Evolutionary conservation across 2,888 invertebrate genomes (phyloP).

Genomic region (Yponomeuta sedellus): DNA sequence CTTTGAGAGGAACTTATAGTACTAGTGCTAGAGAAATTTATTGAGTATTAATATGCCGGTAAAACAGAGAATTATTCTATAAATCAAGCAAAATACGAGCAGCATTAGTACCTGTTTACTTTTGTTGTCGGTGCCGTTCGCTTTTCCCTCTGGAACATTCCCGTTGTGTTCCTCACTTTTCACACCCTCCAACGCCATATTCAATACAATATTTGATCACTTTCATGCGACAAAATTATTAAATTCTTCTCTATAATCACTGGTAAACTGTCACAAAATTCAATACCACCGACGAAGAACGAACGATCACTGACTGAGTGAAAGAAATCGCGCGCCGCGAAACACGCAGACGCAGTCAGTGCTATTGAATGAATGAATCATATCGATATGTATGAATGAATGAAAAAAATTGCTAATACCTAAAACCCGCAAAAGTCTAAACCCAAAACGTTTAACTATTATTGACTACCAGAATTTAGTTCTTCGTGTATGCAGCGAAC

Average conservation of each 20-base stretch:
- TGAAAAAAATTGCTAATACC: no score
- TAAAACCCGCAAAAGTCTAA: no score
- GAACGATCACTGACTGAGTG: constrained; percentile 20
- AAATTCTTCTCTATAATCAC: constrained; percentile 43
- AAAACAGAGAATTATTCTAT: not conserved
- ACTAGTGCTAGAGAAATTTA: not conserved
- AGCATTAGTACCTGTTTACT: constrained; percentile 70
- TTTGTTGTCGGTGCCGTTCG: constrained; percentile 76
- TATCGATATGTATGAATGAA: not conserved
- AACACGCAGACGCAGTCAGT: not conserved
- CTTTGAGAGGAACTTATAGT: not conserved
- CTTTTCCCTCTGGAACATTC: constrained; percentile 68
- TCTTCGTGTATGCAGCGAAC: not conserved
- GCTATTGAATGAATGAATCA: not conserved
- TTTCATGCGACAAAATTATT: constrained; percentile 59
- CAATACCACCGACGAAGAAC: constrained; percentile 55
- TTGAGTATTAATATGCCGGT: not conserved
- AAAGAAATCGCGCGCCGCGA: constrained; percentile 7
- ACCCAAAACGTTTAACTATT: no score
- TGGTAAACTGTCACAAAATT: constrained; percentile 48
- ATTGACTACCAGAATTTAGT: no score
- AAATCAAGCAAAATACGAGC: constrained; percentile 5
- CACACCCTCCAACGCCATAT: constrained; percentile 74
- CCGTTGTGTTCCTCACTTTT: constrained; percentile 74
- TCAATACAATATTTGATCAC: constrained; percentile 63